Evolutionary conservation across 2,113 vertebrate species (phyloP), one percentile per base, ranked within the genome.

Genomic region (Gopherus evgoodei): DNA sequence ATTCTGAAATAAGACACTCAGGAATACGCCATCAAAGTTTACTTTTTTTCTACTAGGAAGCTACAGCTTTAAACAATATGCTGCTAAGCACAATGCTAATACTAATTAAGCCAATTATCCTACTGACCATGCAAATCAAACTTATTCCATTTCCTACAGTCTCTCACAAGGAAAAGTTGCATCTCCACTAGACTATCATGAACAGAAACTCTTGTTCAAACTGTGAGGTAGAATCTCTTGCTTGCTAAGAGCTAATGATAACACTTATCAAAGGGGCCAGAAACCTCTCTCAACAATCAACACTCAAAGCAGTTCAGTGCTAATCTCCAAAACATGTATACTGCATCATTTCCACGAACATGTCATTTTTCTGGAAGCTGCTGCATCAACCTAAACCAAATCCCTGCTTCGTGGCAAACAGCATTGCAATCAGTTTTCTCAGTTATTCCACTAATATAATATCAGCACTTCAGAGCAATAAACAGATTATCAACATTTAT

Each of bases 381-480:
- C 42, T 22, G 84, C 85, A 35, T 3, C 69, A n/a, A 56, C 21
- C 52, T 62, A n/a, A 19, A 2, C 9, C 29, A 83, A 81, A 90
- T 31, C 8, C 12, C 49, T 44, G 59, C 25, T 47, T 47, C 21
- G 13, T 6, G 9, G n/a, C 42, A 44, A 38, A 76, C n/a, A 25
- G 72, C n/a, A 76, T 4, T 11, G 72, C 38, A 10, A 42, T 75
- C 19, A 10, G 69, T 22, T 38, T 2, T 29, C 9, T 10, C 1
- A 10, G 50, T 75, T 47, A 10, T 35, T 50, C 79, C n/a, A 35
- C 17, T 25, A 47, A 81, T 1, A 3, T 2, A 78, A 0, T 7
- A 78, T 3, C 93, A 54, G 38, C 0, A 0, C 27, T 0, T 0
- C 19, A 75, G 44, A 69, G 42, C 56, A 85, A 72, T 56, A 94